Evolutionary conservation across 2,888 invertebrate genomes (phyloP), one percentile per base, ranked within the genome.

Genomic region (Megaustenia siamemsis): DNA sequence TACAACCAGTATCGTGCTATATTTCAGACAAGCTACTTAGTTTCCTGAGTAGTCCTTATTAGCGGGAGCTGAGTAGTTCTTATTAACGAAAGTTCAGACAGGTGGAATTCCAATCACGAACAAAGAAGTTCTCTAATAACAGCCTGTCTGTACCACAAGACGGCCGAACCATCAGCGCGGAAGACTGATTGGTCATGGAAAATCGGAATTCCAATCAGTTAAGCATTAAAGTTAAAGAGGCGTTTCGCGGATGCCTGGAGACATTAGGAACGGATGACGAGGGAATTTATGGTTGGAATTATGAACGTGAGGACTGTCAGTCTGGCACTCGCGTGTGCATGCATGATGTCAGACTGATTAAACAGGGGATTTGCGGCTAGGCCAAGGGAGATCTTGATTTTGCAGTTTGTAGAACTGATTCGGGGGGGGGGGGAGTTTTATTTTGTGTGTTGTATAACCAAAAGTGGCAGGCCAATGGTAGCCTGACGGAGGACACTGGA

Each of bases 221-320:
- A 75, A 75, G 75, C 75, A 82, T 82, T 75, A 75, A 82, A 82
- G 82, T 45, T 66, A 53, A 35, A 40, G 53, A n/a, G 80, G 71
- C 53, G 80, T 38, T 40, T 69, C 53, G 38, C 80, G n/a, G 69
- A 69, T 68, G 69, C 56, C 53, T 49, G 53, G 69, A 49, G 53
- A 53, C 45, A 69, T 15, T 12, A 56, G 18, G 69, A 45, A 69
- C 1, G 49, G 45, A 53, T 24, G n/a, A 35, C 18, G 69, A 68
- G 69, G 80, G 69, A 6, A 63, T 66, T 79, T 43, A 43, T 35
- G 35, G 32, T 56, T 38, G n/a, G 60, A 77, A 38, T 77, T 38
- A 60, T 60, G 77, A 21, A 77, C 77, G 56, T n/a, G 38, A 77
- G 60, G 38, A 32, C 56, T 45, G 73, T n/a, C 60, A 21, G 63